Base-by-base conservation (phyloP, 2,797 vertebrate species). In the Acrocephalus scirpaceus region DNA sequence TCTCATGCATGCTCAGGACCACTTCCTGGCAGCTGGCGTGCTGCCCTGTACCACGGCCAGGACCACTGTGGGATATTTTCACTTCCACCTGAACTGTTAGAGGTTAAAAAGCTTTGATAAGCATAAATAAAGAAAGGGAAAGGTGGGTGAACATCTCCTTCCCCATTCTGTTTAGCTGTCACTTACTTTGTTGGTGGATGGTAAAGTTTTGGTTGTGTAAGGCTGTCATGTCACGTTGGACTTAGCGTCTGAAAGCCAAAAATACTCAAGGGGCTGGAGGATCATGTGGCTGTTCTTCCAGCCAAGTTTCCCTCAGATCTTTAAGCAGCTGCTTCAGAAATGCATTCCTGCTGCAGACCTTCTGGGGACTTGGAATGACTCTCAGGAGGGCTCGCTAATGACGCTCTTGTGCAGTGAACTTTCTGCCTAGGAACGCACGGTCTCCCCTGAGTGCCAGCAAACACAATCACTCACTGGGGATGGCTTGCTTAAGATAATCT, bases 231-330 rank as follows among this genome's bases (percentile, higher is more conserved):
- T 96, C 79, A 88, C n/a, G 6, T 50, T 93, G 91, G 79, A 79
- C 77, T 96, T 95, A 64, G 36, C 0, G 0, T 67, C 29, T 92
- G 80, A 93, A 92, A 93, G 94, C 95, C 77, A 93, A 92, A 91
- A 95, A 57, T 86, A 70, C 79, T 65, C 1, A 2, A 90, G 57
- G 67, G 73, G 72, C 88, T 91, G 90, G 64, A 93, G 38, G 64
- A 95, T 95, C 96, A 97, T 94, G 95, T 96, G 96, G 91, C 80
- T 96, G 32, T 71, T 96, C 67, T 79, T 95, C 74, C 83, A 94
- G 95, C 94, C 96, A 96, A 97, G 42, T 93, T 96, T 90, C 61
- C 42, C 76, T 96, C 91, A 94, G 95, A 92, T 94, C 87, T 94
- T 95, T 92, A 93, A 90, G 91, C 80, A 86, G 90, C 95, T 91